Evolutionary conservation across 2,113 vertebrate species (phyloP).

Genomic region (Oreochromis spilurus): DNA sequence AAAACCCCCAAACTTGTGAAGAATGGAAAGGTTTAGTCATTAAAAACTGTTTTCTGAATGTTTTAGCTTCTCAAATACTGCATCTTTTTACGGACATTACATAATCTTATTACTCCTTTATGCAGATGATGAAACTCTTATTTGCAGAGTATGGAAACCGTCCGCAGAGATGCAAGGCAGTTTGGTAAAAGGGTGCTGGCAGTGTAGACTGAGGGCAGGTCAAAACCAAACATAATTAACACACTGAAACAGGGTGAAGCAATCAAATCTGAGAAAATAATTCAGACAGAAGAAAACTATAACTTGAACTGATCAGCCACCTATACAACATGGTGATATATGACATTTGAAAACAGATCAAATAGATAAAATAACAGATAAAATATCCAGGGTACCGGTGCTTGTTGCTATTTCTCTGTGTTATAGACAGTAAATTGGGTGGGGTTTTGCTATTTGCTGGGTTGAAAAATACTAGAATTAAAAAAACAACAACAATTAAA

Average conservation of each 20-base stretch:
- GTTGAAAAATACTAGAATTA: not conserved
- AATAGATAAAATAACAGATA: not conserved
- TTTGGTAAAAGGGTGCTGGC: not conserved
- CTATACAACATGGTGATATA: not conserved
- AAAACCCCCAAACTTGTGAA: not conserved
- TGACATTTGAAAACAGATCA: not conserved
- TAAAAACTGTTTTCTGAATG: not conserved
- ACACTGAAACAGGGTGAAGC: not conserved
- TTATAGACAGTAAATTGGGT: not conserved
- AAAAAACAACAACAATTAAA: not conserved
- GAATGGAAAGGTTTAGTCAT: not conserved
- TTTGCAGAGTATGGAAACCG: not conserved
- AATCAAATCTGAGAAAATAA: not conserved
- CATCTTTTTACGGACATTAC: not conserved
- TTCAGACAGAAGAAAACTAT: not conserved
- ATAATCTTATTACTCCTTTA: not conserved
- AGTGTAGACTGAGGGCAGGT: not conserved
- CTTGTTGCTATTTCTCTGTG: not conserved
- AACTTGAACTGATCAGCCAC: not conserved
- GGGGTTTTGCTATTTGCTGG: not conserved
- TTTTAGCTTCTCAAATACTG: not conserved
- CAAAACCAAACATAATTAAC: not conserved
- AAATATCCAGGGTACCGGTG: not conserved
- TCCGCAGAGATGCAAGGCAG: not conserved
- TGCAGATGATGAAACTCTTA: not conserved